Evolutionary conservation across 2,888 invertebrate species (phyloP), one percentile per base, ranked within the genome.

Genomic region (Trichogramma dendrolimi): DNA sequence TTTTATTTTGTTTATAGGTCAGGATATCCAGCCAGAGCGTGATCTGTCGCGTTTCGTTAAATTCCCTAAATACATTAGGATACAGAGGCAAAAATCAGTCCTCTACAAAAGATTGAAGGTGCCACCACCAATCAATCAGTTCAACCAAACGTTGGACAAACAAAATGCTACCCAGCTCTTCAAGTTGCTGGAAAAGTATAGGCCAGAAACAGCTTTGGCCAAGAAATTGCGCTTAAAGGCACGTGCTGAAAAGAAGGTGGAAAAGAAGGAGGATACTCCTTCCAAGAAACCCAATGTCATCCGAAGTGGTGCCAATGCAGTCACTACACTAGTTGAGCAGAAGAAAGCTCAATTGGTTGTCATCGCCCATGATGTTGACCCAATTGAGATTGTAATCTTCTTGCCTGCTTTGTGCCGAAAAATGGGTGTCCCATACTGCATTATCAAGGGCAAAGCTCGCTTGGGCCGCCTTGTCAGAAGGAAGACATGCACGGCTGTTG

Each of bases 401-500:
- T 84, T 99, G 76, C 99, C 99, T 49, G 95, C 98, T 42, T 85
- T 99, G 68, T 99, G 99, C 86, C 91, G 98, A 72, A 99, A 98
- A 83, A 99, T 99, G 98, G 97, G 96, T 64, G 96, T 99, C n/a
- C 98, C 99, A 14, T 99, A 99, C 82, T 98, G 98, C 81, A 98
- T 99, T 72, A 90, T 99, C 40, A 99, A 99, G 83, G 96, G 97
- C 77, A 99, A 99, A 82, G 94, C 98, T 48, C 89, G 97, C 67
- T 84, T 99, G 63, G 99, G 99, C 73, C 87, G 91, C 69, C 88
- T 99, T 61, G 97, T 98, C 0, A 90, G 94, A 77, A 89, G 97
- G 77, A 99, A 98, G 83, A 98, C 97, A 0, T 94, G 94, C 82
- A 87, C 95, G 0, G 85, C 91, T 71, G 82, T 99, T 71, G 96